Conservation (phyloP, 2,797 vertebrate genomes). For the Nannoperca obscura region DNA sequence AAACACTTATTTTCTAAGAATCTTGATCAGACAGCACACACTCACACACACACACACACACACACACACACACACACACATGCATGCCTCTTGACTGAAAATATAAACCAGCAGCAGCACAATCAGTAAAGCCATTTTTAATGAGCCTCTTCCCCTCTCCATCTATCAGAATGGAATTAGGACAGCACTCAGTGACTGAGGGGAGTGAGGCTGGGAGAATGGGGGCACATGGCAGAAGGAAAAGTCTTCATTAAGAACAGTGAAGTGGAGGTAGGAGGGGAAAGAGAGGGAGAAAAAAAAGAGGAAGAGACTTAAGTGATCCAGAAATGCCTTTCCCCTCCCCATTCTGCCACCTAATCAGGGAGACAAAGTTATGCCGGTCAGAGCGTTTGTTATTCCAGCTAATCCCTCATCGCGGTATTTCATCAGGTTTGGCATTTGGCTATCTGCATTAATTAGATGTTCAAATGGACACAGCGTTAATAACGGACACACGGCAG, state of each 20-base stretch:
- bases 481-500: constrained; percentile 70
- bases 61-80: constrained; percentile 11
- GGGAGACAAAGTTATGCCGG: constrained; percentile 75
- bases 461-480: constrained; percentile 57
- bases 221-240: constrained; percentile 64
- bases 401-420: constrained; percentile 77
- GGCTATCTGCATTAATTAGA: constrained; percentile 82
- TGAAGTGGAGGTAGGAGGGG: constrained; percentile 59
- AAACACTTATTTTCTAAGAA: constrained; percentile 26
- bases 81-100: constrained; percentile 25
- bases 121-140: constrained; percentile 77
- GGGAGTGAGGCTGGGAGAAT: constrained; percentile 68
- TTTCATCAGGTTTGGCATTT: constrained; percentile 84
- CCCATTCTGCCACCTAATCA: constrained; percentile 68
- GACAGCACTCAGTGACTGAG: constrained; percentile 67
- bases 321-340: constrained; percentile 50
- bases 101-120: constrained; percentile 44
- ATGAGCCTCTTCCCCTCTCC: constrained; percentile 72
- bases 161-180: constrained; percentile 78
- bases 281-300: not conserved
- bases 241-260: constrained; percentile 77
- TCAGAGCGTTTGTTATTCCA: constrained; percentile 76
- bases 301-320: constrained; percentile 54
- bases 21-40: constrained; percentile 35
- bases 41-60: constrained; percentile 7